These are phyloP conservation scores for Solenodon paradoxus DNA, from an alignment of 2,113 vertebrate genomes.

Conservation along the genomic window DNA sequence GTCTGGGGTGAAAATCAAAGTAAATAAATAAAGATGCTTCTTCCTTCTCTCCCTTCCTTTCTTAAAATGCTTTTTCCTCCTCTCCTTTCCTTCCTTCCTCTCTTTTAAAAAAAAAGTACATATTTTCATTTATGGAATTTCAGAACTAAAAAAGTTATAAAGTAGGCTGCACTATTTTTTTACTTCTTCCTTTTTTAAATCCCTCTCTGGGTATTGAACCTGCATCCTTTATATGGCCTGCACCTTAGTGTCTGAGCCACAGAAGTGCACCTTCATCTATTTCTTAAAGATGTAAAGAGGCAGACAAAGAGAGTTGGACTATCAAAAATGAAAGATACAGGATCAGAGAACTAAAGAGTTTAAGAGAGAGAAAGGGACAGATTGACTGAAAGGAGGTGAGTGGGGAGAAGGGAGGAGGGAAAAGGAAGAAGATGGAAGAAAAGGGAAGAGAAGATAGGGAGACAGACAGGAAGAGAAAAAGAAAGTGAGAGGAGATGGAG, in stretches of 20 bases:
- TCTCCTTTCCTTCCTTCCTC: no score
- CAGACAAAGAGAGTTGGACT: neutral
- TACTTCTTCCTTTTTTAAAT: no score
- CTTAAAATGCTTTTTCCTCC: no score
- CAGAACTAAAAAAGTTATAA: conserved; percentile 23
- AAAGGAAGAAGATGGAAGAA: no score
- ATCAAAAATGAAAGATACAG: neutral
- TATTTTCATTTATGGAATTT: neutral
- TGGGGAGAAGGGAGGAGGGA: neutral
- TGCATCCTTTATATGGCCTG: no score
- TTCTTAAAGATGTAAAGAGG: neutral
- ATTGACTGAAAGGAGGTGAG: neutral
- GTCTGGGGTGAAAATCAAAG: no score
- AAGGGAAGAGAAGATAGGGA: neutral
- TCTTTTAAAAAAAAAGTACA: no score
- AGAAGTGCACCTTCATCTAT: no score
- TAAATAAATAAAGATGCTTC: no score
- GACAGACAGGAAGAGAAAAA: neutral
- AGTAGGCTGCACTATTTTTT: neutral
- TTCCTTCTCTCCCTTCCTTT: no score
- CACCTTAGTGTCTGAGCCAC: no score
- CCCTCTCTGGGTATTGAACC: no score
- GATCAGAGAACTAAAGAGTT: neutral
- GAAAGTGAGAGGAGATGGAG: neutral
- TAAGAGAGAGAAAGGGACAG: neutral